These are phyloP conservation scores for Triplophysa yarkandensis DNA, from an alignment of 2,797 vertebrate genomes.

Conservation along the genomic window DNA sequence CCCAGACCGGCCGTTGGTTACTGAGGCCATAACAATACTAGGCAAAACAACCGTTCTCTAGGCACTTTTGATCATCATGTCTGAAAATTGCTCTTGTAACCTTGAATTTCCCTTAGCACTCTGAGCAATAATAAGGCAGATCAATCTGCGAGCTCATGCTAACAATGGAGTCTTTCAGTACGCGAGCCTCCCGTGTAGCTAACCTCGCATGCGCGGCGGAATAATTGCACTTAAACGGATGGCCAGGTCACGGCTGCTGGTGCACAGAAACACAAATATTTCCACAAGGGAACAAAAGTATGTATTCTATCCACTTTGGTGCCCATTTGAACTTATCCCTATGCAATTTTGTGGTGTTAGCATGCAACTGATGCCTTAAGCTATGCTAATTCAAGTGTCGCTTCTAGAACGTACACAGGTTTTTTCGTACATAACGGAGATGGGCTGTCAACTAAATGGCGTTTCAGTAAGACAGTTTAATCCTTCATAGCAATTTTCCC, in stretches of 20 bases:
- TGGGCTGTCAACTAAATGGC: constrained; percentile 25
- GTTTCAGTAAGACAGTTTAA: constrained; percentile 50
- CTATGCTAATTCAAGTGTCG: constrained; percentile 74
- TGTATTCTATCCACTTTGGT: constrained; percentile 70
- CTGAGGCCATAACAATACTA: constrained; percentile 41
- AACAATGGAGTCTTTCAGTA: constrained; percentile 80
- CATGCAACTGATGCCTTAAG: constrained; percentile 73
- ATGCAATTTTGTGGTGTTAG: constrained; percentile 71
- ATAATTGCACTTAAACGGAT: constrained; percentile 77
- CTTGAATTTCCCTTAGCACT: constrained; percentile 48
- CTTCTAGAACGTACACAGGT: constrained; percentile 64
- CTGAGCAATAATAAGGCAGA: constrained; percentile 66
- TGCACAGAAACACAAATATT: constrained; percentile 81
- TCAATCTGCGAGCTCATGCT: constrained; percentile 67
- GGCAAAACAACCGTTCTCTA: constrained; percentile 31
- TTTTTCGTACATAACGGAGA: constrained; percentile 66
- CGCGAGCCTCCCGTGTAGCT: constrained; percentile 68
- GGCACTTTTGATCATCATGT: constrained; percentile 45
- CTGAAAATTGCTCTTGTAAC: constrained; percentile 48
- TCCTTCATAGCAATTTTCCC: constrained; percentile 49
- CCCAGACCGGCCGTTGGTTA: constrained; percentile 14
- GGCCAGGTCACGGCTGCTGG: constrained; percentile 73
- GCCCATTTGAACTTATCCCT: constrained; percentile 72
- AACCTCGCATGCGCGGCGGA: constrained; percentile 66
- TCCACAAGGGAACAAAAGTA: constrained; percentile 77